A percentile compares a stretch with the other conserved stretches of the same genome.
Evolutionary conservation across 2,113 vertebrate species (phyloP).

Genomic region (Protobothrops flavoviridis): DNA sequence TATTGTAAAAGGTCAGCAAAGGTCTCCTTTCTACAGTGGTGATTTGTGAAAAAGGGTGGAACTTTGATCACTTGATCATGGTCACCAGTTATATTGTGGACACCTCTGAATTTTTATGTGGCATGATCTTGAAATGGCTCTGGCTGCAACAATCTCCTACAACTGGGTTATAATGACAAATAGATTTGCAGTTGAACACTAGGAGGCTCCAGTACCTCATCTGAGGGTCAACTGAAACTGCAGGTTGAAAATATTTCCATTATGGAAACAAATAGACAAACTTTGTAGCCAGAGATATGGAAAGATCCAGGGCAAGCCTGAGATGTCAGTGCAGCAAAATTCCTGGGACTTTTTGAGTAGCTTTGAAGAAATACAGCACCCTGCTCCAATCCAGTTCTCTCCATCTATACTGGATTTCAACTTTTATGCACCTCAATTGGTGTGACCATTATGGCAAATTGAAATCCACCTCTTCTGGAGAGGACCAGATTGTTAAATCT

Average conservation of each 20-base stretch:
- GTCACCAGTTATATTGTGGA: background rate
- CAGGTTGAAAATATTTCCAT: slow-evolving; percentile 1
- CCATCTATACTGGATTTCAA: background rate
- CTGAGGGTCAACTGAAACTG: slow-evolving; percentile 22
- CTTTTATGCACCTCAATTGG: background rate
- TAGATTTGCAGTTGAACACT: slow-evolving; percentile 32
- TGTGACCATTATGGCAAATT: background rate
- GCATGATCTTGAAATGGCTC: background rate
- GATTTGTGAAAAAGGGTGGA: background rate
- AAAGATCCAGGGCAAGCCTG: background rate
- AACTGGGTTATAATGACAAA: background rate
- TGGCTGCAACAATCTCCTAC: background rate
- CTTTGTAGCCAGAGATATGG: too few species aligned
- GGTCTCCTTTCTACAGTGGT: background rate
- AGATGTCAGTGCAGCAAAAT: background rate
- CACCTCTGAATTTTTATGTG: background rate
- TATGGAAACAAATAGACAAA: rapidly evolving
- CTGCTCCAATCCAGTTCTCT: background rate
- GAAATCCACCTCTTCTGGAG: background rate
- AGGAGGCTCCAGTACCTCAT: slow-evolving; percentile 60
- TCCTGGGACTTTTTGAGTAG: background rate
- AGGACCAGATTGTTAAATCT: background rate
- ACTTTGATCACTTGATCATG: background rate
- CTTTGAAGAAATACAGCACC: background rate
- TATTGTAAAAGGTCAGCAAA: background rate